A percentile compares a stretch with the other conserved stretches of the same genome.
Conservation (phyloP, 1,140 invertebrate species). For the Augochlora pura region DNA sequence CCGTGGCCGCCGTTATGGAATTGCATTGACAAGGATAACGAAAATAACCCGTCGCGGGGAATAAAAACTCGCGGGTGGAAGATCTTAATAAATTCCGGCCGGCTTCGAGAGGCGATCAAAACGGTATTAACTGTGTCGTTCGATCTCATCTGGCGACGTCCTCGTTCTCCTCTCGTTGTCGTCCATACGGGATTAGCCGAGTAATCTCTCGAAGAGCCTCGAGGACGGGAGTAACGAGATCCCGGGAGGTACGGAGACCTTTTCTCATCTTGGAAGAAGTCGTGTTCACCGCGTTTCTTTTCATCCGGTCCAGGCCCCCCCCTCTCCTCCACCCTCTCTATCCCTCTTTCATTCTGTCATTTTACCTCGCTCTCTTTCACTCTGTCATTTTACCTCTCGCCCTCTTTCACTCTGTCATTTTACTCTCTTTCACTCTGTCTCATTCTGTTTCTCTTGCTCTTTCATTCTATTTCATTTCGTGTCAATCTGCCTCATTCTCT, state of each 20-base stretch:
- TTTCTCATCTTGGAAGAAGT: constrained; percentile 62
- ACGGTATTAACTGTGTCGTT: constrained; percentile 60
- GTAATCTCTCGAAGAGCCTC: constrained; percentile 63
- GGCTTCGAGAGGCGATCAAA: constrained; percentile 55
- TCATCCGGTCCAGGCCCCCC: neutral
- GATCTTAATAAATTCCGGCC: constrained; percentile 61
- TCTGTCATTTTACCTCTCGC: neutral
- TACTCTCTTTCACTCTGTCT: neutral
- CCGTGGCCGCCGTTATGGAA: too few species aligned
- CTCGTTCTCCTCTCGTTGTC: constrained; percentile 37
- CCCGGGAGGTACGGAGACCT: constrained; percentile 57
- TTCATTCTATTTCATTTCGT: neutral
- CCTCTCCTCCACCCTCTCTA: neutral
- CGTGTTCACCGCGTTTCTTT: constrained; percentile 35
- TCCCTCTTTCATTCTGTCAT: neutral
- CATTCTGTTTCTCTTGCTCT: neutral
- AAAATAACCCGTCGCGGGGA: neutral
- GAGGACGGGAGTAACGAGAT: constrained; percentile 62
- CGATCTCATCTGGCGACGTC: constrained; percentile 59
- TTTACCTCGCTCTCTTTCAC: neutral
- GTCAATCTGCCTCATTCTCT: neutral
- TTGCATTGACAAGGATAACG: neutral
- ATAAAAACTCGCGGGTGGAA: constrained; percentile 5
- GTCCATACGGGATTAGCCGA: constrained; percentile 62
- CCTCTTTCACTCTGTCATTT: too few species aligned